These are phyloP conservation scores for Sebastes hubbsi DNA, from an alignment of 2,797 vertebrate genomes.

Conservation along the genomic window DNA sequence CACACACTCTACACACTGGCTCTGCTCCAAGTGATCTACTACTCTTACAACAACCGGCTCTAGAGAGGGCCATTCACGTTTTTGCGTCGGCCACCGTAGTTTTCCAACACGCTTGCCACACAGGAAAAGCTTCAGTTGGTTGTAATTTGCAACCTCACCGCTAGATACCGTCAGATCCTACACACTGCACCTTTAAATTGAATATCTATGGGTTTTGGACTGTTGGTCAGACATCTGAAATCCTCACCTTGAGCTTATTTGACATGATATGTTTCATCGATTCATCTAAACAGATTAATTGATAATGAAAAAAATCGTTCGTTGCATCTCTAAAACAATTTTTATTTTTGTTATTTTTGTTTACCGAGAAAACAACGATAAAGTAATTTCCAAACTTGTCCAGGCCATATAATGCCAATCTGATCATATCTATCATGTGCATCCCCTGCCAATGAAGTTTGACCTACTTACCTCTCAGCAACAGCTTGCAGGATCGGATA, in stretches of 20 bases:
- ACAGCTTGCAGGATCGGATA: slow-evolving; percentile 94
- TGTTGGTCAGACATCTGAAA: neutral
- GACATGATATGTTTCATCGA: neutral
- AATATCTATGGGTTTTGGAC: neutral
- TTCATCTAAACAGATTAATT: neutral
- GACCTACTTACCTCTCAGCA: slow-evolving; percentile 86
- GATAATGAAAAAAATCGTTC: neutral
- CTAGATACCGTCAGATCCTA: too few relatives aligned
- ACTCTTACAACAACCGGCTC: too few relatives aligned
- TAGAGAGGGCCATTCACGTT: too few relatives aligned
- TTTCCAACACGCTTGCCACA: too few relatives aligned
- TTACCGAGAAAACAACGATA: neutral
- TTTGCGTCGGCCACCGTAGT: too few relatives aligned
- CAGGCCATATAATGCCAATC: neutral
- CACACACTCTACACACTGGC: too few relatives aligned
- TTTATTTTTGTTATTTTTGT: neutral
- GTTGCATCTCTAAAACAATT: neutral
- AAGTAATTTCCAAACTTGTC: neutral
- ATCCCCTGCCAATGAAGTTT: neutral
- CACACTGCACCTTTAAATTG: too few relatives aligned
- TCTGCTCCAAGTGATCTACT: too few relatives aligned
- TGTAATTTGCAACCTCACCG: too few relatives aligned
- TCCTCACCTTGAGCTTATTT: neutral
- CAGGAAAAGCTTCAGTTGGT: too few relatives aligned
- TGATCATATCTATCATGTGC: neutral